phyloP scores from a whole-genome alignment of 2,888 invertebrate genomes.

The Pseudococcus viburni region DNA sequence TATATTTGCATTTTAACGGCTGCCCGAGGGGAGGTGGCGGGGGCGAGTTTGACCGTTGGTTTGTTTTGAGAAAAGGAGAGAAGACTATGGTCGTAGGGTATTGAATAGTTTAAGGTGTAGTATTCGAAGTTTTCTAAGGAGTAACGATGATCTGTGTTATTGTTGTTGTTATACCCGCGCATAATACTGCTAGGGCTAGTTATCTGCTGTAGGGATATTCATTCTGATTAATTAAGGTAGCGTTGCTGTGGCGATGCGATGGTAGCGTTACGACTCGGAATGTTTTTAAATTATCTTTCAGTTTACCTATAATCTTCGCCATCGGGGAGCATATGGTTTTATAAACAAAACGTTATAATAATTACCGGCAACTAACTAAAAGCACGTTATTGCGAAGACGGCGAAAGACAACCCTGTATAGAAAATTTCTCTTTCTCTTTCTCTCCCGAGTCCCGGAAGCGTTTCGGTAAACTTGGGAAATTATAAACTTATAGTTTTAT shows the following conservation, averaged over 20 bases:
- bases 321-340: slow-evolving; percentile 1
- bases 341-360: slow-evolving; percentile 27
- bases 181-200: not conserved
- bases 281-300: not conserved
- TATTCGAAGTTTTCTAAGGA: not conserved
- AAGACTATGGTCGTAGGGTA: not conserved
- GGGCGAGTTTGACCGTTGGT: not conserved
- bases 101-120: not conserved
- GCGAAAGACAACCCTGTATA: slow-evolving; percentile 10
- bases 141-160: not conserved
- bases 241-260: no score
- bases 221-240: no score
- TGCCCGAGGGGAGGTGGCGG: not conserved
- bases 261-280: no score
- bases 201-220: no score
- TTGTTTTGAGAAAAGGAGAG: slow-evolving; percentile 4
- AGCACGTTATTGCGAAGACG: not conserved
- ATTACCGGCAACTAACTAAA: not conserved
- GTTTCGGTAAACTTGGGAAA: slow-evolving; percentile 28
- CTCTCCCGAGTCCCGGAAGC: not conserved
- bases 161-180: not conserved
- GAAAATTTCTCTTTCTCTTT: not conserved
- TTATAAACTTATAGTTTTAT: slow-evolving; percentile 26
- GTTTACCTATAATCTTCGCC: slow-evolving; percentile 16
- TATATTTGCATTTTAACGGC: slow-evolving; percentile 19